Percentiles rank a stretch among this genome's conserved stretches.
These are phyloP conservation scores for Conger conger DNA, from an alignment of 2,113 vertebrate species.

Conservation along the genomic window DNA sequence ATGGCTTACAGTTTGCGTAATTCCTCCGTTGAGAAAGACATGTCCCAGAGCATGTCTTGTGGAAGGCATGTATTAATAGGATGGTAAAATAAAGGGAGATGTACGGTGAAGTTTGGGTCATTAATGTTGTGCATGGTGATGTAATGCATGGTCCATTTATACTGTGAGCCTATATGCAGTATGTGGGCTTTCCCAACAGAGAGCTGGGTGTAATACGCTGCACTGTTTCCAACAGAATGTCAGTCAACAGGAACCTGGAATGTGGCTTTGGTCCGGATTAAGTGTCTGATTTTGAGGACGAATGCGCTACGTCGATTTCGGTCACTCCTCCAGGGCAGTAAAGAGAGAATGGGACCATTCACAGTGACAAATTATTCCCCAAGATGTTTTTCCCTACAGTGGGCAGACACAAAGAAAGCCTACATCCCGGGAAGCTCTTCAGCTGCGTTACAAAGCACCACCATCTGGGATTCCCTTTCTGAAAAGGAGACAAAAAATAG, in stretches of 20 bases:
- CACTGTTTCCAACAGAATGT: not conserved
- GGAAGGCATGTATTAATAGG: not conserved
- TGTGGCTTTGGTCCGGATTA: not conserved
- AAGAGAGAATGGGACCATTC: slow-evolving; percentile 72
- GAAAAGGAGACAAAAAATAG: slow-evolving; percentile 18
- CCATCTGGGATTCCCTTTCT: slow-evolving; percentile 40
- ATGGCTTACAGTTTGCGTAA: not conserved
- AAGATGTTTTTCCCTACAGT: slow-evolving; percentile 46
- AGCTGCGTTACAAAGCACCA: slow-evolving; percentile 44
- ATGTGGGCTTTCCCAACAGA: not conserved
- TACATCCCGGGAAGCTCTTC: slow-evolving; percentile 49
- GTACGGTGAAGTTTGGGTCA: not conserved
- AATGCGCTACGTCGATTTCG: slow-evolving; percentile 57
- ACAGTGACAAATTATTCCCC: slow-evolving; percentile 70
- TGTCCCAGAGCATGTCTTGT: not conserved
- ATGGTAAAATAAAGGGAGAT: not conserved
- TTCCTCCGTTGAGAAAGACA: not conserved
- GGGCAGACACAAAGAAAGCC: slow-evolving; percentile 58
- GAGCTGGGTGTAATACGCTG: not conserved
- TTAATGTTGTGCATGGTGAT: not conserved
- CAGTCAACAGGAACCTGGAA: not conserved
- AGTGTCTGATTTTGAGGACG: slow-evolving; percentile 6
- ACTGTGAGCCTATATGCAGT: not conserved
- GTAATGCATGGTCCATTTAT: not conserved
- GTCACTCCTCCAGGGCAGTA: slow-evolving; percentile 66